Base-by-base conservation (phyloP, 2,888 invertebrate species). In the Folsomia candida region DNA sequence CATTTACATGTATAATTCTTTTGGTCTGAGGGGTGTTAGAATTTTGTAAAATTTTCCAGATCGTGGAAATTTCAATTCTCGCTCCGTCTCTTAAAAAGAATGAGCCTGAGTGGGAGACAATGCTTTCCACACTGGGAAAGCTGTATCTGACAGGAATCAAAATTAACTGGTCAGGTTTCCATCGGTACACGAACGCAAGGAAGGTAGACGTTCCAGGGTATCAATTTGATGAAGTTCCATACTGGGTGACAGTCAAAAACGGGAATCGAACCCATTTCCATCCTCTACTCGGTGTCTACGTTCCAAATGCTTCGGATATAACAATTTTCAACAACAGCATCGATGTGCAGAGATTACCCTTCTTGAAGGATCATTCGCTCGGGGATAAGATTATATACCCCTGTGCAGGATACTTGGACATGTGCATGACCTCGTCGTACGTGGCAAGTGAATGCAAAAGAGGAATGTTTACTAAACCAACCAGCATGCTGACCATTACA, bases 141-240 rank as follows among this genome's bases (percentile, higher is more conserved):
- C 66, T 76, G 11, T 71, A 68, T 26, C n/a, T 66, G 1, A 64
- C 58, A 25, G 71, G 67, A 11, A 60, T 65, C 1, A 58, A 58
- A 14, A 67, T 76, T n/a, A 62, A 69, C 24, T 76, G 74, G 74
- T 58, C 54, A 22, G 59, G 63, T 4, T 60, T 74, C 58, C 69
- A 74, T 26, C 51, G 64, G 24, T 68, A 47, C 51, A 59, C 51
- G 18, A 14, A 18, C 14, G 20, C 29, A 1, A 26, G 67, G 29
- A 25, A 27, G 2, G n/a, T n/a, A n/a, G 6, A 26, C 9, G n/a
- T 72, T 1, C 74, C 72, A 1, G 64, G 62, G 18, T 72, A 75
- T n/a, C 74, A 69, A 1, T 75, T 75, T 37, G 61, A 72, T 26
- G 29, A 70, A 3, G 72, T 70, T 27, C 51, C 58, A 1, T 51